Evolutionary conservation across 2,888 invertebrate species (phyloP), one percentile per base, ranked within the genome.

Genomic region (Cerastoderma edule): DNA sequence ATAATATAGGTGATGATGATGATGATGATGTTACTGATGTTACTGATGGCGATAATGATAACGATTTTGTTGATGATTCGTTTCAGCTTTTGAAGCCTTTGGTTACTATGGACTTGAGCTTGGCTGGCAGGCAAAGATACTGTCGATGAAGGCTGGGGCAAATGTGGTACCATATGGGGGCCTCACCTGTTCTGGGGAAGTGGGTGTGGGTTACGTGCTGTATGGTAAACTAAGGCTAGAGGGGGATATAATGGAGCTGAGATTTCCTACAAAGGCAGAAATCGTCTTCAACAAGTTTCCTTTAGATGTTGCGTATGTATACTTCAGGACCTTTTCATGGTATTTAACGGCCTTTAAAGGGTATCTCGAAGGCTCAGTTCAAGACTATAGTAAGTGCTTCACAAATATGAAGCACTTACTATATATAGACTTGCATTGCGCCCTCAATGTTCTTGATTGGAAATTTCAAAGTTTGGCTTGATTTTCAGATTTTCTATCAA

Each of bases 201-300:
- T 88, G 6, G 83, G 78, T 6, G 66, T 88, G 3, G 85, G 87
- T 2, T 75, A 78, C 50, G 8, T 83, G 2, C 48, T 89, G 22
- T 82, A 79, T 65, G 88, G 82, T 5, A 83, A 83, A 50, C 68
- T 88, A 28, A 44, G 75, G 35, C 72, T 89, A 0, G 78, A 78
- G 8, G 89, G 88, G 6, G 73, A 85, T 44, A 80, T 89, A n/a
- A 72, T 86, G 69, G 80, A 85, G 24, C 57, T 84, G 0, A 60
- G 73, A 10, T 88, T 89, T 67, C 89, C 89, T 8, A 85, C 86
- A 4, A 57, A 35, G 16, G 86, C 86, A 13, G 86, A 87, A 60
- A 79, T 89, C 19, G 74, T 71, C 6, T 89, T 87, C 76, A 73
- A 70, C n/a, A 88, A 88, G 53, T 89, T 89, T 48, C 89, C 89